Evolutionary conservation across 30 jellyfish, hydroid and myxozoan species (phyloP), one percentile per base, ranked within the genome.

Genomic region (Phacellophora camtschatica): DNA sequence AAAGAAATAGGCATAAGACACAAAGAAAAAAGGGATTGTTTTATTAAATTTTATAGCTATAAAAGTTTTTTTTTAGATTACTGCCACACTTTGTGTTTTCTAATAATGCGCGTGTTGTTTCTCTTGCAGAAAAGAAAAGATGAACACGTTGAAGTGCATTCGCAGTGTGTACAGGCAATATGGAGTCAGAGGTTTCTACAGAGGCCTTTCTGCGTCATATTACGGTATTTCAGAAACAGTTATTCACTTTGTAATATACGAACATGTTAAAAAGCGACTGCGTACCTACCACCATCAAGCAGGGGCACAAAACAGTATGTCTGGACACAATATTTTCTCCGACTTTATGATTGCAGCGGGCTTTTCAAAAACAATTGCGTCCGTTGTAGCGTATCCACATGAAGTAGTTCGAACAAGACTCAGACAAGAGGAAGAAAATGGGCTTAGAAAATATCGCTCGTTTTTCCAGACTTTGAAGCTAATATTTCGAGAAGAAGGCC

Each of bases 281-380:
- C 95, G 97, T 23, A 42, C 50, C 11, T 54, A 74, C 49, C 97
- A 83, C 50, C 82, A 77, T 5, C 88, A 51, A 28, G 65, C 81
- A 8, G 88, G 95, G 15, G 77, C 53, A 33, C 92, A 90, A 20
- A 63, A 55, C 33, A 65, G 46, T 6, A n/a, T 34, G 5, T 39
- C 71, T 2, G 96, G 95, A 16, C 88, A 92, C 45, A 93, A 93
- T 77, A 54, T 79, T 13, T 77, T 93, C 57, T 32, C 97, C 19
- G 99, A 93, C 94, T 93, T 93, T 49, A 93, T 93, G 99, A 59
- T 93, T 54, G 96, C 99, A 0, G 99, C 99, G 11, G 97, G 99
- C 18, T 72, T 66, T 20, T 93, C 99, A 23, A 93, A 93, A 77
- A 71, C 99, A 29, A 64, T 87, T 45, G 99, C 99, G 3, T 85